phyloP scores from a whole-genome alignment of 1,140 invertebrate species.

The Alviniconcha marisindica region DNA sequence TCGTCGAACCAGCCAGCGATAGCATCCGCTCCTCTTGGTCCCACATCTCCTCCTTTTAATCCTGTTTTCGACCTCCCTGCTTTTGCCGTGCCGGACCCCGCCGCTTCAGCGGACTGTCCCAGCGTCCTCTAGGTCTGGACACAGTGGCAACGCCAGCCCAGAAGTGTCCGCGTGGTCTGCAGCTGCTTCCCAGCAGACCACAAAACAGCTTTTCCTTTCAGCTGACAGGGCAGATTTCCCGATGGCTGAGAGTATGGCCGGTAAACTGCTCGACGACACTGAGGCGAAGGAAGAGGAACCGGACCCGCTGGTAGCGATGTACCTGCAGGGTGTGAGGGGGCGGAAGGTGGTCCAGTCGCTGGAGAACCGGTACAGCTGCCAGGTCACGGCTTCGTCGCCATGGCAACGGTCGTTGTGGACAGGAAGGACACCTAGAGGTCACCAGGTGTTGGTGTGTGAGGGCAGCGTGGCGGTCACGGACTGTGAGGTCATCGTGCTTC shows the following conservation, averaged over 20 bases:
- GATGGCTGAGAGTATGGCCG: background rate
- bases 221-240: background rate
- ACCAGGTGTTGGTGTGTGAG: background rate
- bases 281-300: background rate
- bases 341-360: background rate
- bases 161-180: too few relatives aligned
- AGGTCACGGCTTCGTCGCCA: background rate
- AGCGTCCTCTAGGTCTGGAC: too few relatives aligned
- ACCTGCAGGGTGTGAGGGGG: background rate
- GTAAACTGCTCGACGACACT: background rate
- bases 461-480: too few relatives aligned
- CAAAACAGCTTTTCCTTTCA: background rate
- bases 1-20: too few relatives aligned
- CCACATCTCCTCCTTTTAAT: too few relatives aligned
- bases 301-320: background rate
- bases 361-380: background rate
- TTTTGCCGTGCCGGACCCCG: too few relatives aligned
- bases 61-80: too few relatives aligned
- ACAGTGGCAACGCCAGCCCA: too few relatives aligned
- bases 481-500: background rate
- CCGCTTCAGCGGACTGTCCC: too few relatives aligned
- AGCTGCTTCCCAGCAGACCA: too few relatives aligned
- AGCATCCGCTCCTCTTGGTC: too few relatives aligned
- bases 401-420: background rate
- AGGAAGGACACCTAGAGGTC: background rate